These are phyloP conservation scores for Danio tinwini DNA, from an alignment of 2,797 vertebrate genomes.

Conservation along the genomic window DNA sequence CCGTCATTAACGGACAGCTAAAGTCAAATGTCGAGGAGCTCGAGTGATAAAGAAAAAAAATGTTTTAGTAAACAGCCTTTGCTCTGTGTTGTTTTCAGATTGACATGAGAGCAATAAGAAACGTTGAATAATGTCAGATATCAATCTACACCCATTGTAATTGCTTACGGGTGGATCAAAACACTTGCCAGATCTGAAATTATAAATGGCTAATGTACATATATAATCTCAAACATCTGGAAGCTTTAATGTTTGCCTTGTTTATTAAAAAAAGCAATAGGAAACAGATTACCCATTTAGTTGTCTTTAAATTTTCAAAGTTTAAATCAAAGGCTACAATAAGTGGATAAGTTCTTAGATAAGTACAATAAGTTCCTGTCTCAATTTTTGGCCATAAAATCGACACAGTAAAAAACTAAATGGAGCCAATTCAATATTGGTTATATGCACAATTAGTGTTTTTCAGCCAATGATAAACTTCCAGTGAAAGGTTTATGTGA, in stretches of 20 bases:
- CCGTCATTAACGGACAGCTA: background rate
- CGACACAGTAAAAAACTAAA: no score
- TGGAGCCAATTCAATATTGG: no score
- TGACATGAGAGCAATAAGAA: conserved; percentile 24
- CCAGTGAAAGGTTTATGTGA: no score
- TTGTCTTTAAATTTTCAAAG: no score
- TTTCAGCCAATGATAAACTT: no score
- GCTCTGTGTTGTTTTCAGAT: background rate
- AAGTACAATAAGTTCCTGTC: no score
- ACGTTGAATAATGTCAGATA: background rate
- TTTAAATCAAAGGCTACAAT: no score
- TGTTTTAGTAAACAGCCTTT: conserved; percentile 13
- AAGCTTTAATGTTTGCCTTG: background rate
- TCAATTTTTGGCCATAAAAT: no score
- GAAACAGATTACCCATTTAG: no score
- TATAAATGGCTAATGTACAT: conserved; percentile 8
- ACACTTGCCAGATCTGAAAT: conserved; percentile 13
- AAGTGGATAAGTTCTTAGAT: no score
- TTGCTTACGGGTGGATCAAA: conserved; percentile 29
- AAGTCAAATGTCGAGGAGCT: background rate
- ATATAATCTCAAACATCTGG: background rate
- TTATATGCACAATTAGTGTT: no score
- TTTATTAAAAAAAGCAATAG: no score
- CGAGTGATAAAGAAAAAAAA: conserved; percentile 11
- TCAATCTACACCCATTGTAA: conserved; percentile 22